Base-by-base conservation (phyloP, 2,888 invertebrate genomes). In the Barypeithes pellucidus region DNA sequence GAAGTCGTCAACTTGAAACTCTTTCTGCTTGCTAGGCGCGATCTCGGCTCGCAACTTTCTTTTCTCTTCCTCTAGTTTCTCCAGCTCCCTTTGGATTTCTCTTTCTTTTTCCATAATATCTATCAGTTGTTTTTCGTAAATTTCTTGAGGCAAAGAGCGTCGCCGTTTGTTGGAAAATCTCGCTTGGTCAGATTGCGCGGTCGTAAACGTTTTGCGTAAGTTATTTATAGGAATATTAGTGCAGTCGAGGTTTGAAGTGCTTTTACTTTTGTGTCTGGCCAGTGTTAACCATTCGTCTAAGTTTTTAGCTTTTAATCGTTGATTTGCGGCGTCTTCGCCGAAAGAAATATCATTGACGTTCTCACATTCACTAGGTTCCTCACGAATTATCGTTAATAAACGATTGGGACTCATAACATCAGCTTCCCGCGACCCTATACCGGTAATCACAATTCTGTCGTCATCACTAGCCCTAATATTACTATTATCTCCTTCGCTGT, bases 51-150 rank as follows among this genome's bases (percentile, higher is more conserved):
- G 77, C 20, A 86, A 73, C 65, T 81, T 80, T 33, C 85, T 82
- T 66, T 90, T 90, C 79, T 90, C 89, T 45, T 88, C 86, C 85
- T 92, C 91, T 39, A 93, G 84, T 0, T 89, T 87, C 75, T 89
- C 88, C 76, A 92, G 89, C 85, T 93, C 92, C 29, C 88, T 86
- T 85, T 90, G 90, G 5, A 93, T 88, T 82, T 92, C 90, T 79
- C 90, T 89, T 85, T 93, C 93, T 84, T 92, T 92, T 83, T 88
- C 89, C 36, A 89, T 84, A 36, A 93, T 91, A 77, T 91, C 90
- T 80, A 91, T 89, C 85, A 92, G 88, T 86, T 91, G 91, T 78
- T 88, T 88, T 70, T 90, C 89, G 84, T 89, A 89, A 81, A 92
- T 83, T 80, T 92, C 91, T 80, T 90, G 89, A 0, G 92, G 92